A percentile compares a stretch with the other conserved stretches of the same genome.
phyloP scores from a whole-genome alignment of 2,797 vertebrate species.

The Carapus acus region DNA sequence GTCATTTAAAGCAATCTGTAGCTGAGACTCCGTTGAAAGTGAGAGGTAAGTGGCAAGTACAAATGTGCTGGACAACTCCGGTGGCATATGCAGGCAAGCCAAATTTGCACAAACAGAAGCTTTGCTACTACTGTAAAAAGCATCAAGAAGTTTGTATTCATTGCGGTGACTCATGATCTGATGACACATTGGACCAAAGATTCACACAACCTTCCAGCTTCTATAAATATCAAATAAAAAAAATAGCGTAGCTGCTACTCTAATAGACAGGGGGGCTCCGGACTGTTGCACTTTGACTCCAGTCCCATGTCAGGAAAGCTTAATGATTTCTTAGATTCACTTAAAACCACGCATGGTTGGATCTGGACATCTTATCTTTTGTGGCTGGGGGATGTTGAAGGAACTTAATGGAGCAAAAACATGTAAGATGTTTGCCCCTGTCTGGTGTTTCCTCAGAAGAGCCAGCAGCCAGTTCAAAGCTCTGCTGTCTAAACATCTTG shows the following conservation, averaged over 20 bases:
- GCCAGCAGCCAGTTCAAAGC: too few relatives aligned
- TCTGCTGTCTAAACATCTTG: too few relatives aligned
- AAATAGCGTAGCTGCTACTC: background rate
- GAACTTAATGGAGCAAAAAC: background rate
- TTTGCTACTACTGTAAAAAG: background rate
- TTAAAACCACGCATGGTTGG: background rate
- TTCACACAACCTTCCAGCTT: background rate
- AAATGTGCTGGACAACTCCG: too few relatives aligned
- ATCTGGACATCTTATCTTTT: background rate
- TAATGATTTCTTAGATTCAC: background rate
- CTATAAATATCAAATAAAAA: conserved; percentile 5
- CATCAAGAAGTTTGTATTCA: background rate
- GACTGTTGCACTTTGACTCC: background rate
- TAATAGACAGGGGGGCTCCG: background rate
- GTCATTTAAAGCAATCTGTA: too few relatives aligned
- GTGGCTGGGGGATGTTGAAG: background rate
- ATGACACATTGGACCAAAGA: conserved; percentile 1
- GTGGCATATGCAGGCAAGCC: background rate
- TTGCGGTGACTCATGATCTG: background rate
- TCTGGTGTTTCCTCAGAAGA: too few relatives aligned
- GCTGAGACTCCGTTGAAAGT: too few relatives aligned
- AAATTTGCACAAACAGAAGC: too few relatives aligned
- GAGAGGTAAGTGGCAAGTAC: too few relatives aligned
- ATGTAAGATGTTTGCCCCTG: too few relatives aligned
- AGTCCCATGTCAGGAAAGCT: background rate